phyloP scores from a whole-genome alignment of 1,140 invertebrate species.

The Micrasema minimum region DNA sequence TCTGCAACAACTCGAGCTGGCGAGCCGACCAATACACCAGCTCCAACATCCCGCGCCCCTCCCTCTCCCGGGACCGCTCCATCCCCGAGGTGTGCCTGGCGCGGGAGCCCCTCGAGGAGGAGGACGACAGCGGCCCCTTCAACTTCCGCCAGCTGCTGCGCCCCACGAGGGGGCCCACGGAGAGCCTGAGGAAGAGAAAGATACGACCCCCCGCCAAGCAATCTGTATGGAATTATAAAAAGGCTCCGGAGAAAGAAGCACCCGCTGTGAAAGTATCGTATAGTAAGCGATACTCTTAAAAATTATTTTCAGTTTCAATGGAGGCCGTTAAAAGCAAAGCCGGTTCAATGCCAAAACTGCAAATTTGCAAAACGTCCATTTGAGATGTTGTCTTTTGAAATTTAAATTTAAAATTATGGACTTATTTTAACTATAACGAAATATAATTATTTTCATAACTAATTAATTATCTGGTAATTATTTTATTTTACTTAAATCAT shows the following conservation, averaged over 20 bases:
- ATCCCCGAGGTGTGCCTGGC: conserved; percentile 48
- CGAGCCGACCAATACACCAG: conserved; percentile 55
- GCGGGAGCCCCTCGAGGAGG: conserved; percentile 55
- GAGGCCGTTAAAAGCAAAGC: too few species aligned
- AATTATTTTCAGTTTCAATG: too few species aligned
- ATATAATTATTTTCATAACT: too few species aligned
- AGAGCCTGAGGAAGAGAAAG: conserved; percentile 77
- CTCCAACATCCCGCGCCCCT: conserved; percentile 44
- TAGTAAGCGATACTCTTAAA: conserved; percentile 45
- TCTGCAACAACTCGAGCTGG: conserved; percentile 59
- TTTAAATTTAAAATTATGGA: too few species aligned
- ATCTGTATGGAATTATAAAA: conserved; percentile 55
- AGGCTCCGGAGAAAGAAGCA: conserved; percentile 39
- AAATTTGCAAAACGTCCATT: too few species aligned
- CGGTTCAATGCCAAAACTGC: too few species aligned
- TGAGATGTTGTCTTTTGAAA: too few species aligned
- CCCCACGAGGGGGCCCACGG: conserved; percentile 76
- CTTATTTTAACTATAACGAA: too few species aligned
- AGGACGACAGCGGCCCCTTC: conserved; percentile 72
- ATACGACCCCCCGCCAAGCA: conserved; percentile 55
- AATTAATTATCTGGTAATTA: too few species aligned
- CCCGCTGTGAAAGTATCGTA: conserved; percentile 15
- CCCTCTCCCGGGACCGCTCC: conserved; percentile 44
- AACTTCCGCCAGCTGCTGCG: conserved; percentile 76
- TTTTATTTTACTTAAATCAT: too few species aligned